Conservation (phyloP, 2,888 invertebrate species). For the Pedicia rivosa region DNA sequence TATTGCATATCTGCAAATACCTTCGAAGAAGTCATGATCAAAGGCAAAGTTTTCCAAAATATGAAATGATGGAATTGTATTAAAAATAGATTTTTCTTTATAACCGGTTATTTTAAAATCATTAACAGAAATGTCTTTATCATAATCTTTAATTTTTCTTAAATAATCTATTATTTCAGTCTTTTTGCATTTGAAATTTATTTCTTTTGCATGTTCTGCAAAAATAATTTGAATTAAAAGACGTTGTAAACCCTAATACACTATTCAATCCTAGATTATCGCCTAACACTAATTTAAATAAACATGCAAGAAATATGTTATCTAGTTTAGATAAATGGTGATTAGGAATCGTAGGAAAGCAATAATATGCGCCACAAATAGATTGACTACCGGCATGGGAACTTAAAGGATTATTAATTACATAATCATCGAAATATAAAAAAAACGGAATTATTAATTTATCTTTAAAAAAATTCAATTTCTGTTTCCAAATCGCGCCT, state of each 20-base stretch:
- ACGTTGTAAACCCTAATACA: background rate
- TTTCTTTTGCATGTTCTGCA: background rate
- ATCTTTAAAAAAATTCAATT: background rate
- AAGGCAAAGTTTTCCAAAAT: background rate
- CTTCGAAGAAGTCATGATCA: conserved; percentile 3
- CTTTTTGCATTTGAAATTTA: background rate
- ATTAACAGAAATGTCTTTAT: background rate
- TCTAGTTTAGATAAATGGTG: background rate
- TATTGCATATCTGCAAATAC: background rate
- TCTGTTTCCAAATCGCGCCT: background rate
- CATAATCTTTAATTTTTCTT: background rate
- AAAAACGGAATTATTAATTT: background rate
- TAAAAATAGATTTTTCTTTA: background rate
- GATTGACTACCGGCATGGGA: background rate
- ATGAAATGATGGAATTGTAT: conserved; percentile 3
- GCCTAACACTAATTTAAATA: background rate
- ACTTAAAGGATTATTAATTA: background rate
- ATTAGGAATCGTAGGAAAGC: background rate
- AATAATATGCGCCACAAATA: background rate
- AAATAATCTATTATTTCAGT: background rate
- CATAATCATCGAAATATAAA: conserved; percentile 1
- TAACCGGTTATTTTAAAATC: background rate
- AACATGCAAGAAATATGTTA: background rate
- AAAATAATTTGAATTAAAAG: background rate
- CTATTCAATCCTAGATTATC: background rate